Percentiles rank a stretch among this genome's conserved stretches.
Conservation (phyloP, 2,888 invertebrate genomes). For the Drosophila antonietae region DNA sequence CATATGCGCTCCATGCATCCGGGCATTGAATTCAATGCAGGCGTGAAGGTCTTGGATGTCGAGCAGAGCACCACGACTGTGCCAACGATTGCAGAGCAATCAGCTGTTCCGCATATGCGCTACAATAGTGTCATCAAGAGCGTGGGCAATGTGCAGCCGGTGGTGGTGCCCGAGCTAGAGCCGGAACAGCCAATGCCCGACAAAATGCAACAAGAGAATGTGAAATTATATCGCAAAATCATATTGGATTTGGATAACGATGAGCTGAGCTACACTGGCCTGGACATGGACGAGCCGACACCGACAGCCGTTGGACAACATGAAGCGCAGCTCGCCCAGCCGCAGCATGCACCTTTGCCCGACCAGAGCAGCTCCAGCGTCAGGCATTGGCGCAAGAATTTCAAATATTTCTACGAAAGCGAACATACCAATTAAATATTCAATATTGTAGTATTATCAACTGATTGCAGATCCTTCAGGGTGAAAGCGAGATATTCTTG, state of each 20-base stretch:
- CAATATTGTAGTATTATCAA: slow-evolving; percentile 1
- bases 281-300: slow-evolving; percentile 42
- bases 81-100: background rate
- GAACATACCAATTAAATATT: slow-evolving; percentile 59
- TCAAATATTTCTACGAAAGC: slow-evolving; percentile 74
- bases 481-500: no score
- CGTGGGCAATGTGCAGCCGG: slow-evolving; percentile 82
- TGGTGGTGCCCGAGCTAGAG: slow-evolving; percentile 34
- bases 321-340: slow-evolving; percentile 6
- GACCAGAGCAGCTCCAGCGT: slow-evolving; percentile 71
- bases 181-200: slow-evolving; percentile 19
- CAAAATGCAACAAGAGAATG: slow-evolving; percentile 57
- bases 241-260: slow-evolving; percentile 67
- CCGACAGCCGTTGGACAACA: slow-evolving; percentile 15
- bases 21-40: slow-evolving; percentile 75
- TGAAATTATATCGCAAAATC: slow-evolving; percentile 67
- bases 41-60: slow-evolving; percentile 55
- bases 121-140: slow-evolving; percentile 82
- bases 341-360: slow-evolving; percentile 32
- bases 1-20: slow-evolving; percentile 92
- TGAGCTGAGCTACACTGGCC: slow-evolving; percentile 63
- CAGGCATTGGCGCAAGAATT: slow-evolving; percentile 85
- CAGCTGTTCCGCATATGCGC: slow-evolving; percentile 44
- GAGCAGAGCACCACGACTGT: background rate
- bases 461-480: background rate